A percentile compares a stretch with the other conserved stretches of the same genome.
Evolutionary conservation across 2,888 invertebrate genomes (phyloP).

Genomic region (Phragmatobia fuliginosa): DNA sequence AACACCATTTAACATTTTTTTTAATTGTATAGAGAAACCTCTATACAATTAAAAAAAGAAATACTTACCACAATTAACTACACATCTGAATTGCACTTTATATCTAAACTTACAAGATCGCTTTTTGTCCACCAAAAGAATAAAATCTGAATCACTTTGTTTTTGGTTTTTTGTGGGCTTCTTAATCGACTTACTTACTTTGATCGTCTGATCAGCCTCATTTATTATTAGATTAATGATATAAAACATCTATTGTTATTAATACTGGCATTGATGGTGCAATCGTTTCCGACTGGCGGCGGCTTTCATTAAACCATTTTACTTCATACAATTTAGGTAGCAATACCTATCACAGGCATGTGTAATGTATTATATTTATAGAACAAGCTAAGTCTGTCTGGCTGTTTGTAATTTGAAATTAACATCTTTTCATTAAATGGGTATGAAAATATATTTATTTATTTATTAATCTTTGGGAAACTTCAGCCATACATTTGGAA

Average conservation of each 20-base stretch:
- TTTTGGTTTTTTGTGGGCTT: slow-evolving; percentile 30
- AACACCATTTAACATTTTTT: slow-evolving; percentile 60
- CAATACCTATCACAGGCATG: not conserved
- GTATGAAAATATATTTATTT: too few relatives aligned
- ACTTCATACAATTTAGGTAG: not conserved
- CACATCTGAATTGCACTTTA: slow-evolving; percentile 9
- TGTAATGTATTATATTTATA: not conserved
- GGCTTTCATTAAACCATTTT: slow-evolving; percentile 26
- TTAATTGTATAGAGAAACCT: slow-evolving; percentile 56
- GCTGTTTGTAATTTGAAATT: too few relatives aligned
- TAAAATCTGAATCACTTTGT: slow-evolving; percentile 26
- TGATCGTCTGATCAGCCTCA: slow-evolving; percentile 61
- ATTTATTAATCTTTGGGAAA: too few relatives aligned
- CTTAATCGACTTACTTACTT: slow-evolving; percentile 45
- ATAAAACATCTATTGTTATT: slow-evolving; percentile 59
- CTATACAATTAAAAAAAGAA: slow-evolving; percentile 27
- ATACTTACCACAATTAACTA: not conserved
- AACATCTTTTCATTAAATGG: too few relatives aligned
- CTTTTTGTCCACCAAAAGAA: not conserved
- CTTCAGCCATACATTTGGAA: too few relatives aligned
- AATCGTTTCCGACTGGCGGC: slow-evolving; percentile 19
- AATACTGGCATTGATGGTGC: slow-evolving; percentile 33
- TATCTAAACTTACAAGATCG: not conserved
- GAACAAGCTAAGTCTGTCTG: too few relatives aligned
- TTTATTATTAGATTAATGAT: slow-evolving; percentile 78